A percentile compares a stretch with the other conserved stretches of the same genome.
These are phyloP conservation scores for Seira musarum DNA, from an alignment of 2,888 invertebrate species.

Conservation along the genomic window DNA sequence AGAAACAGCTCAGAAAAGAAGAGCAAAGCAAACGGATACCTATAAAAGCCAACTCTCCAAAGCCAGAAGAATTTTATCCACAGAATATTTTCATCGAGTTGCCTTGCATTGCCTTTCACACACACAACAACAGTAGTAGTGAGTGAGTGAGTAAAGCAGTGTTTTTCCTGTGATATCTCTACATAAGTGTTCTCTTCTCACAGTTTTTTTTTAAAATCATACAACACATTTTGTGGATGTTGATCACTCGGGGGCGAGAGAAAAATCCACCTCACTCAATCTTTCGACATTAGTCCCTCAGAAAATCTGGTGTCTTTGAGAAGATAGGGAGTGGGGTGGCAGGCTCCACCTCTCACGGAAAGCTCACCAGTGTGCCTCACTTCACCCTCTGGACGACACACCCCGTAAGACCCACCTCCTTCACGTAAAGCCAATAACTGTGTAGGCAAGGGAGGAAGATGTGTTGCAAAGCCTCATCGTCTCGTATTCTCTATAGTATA, in stretches of 20 bases:
- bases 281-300: conserved; percentile 45
- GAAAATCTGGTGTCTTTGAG: conserved; percentile 27
- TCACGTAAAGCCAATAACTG: conserved; percentile 41
- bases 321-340: conserved; percentile 37
- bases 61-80: not conserved
- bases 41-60: too few relatives aligned
- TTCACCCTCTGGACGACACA: conserved; percentile 34
- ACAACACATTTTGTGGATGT: not conserved
- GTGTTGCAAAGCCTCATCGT: not conserved
- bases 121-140: not conserved
- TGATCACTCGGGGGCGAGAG: not conserved
- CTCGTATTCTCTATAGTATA: too few relatives aligned
- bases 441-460: not conserved
- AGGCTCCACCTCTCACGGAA: conserved; percentile 46
- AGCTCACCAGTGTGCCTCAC: conserved; percentile 31
- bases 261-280: conserved; percentile 33
- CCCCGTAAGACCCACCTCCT: conserved; percentile 49
- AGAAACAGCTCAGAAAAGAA: not conserved
- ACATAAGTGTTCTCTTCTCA: too few relatives aligned
- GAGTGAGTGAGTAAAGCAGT: not conserved
- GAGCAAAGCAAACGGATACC: not conserved
- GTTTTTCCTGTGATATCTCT: not conserved
- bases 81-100: not conserved
- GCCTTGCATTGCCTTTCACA: not conserved
- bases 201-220: not conserved